phyloP scores from a whole-genome alignment of 2,113 vertebrate genomes.

The Acanthochromis polyacanthus region DNA sequence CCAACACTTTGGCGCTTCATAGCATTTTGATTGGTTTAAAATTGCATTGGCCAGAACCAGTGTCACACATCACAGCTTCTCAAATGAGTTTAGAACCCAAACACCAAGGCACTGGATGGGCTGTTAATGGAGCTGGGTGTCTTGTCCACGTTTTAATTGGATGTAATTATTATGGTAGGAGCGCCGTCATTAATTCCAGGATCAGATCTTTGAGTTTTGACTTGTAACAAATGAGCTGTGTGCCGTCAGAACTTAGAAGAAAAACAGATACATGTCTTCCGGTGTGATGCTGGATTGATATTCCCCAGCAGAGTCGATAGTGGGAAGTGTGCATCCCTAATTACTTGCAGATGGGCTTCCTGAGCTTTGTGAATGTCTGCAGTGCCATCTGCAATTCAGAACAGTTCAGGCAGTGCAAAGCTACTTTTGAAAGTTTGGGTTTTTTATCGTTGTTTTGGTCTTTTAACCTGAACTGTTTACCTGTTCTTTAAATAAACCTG shows the following conservation, averaged over 20 bases:
- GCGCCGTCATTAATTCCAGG: background rate
- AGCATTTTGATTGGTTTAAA: conserved; percentile 31
- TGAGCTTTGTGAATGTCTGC: background rate
- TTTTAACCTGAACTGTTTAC: background rate
- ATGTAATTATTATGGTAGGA: conserved; percentile 16
- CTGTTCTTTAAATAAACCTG: background rate
- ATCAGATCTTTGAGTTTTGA: background rate
- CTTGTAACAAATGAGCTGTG: background rate
- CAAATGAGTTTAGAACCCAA: conserved; percentile 25
- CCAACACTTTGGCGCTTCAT: background rate
- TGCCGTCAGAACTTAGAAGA: conserved; percentile 16
- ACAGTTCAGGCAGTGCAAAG: background rate
- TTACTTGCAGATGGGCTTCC: conserved; percentile 21
- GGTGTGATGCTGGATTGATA: background rate
- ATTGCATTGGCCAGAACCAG: conserved; percentile 4
- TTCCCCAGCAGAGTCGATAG: conserved; percentile 5
- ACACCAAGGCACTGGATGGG: conserved; percentile 14
- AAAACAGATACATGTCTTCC: background rate
- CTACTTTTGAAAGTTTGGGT: background rate
- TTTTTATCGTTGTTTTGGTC: background rate
- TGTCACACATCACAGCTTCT: background rate
- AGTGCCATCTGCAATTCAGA: conserved; percentile 29
- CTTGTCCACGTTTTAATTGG: conserved; percentile 26
- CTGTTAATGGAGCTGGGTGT: conserved; percentile 18
- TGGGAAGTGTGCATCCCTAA: conserved; percentile 4